Percentiles rank a stretch among this genome's conserved stretches.
phyloP scores from a whole-genome alignment of 2,113 vertebrate species.

The Mionectes macconnelli region DNA sequence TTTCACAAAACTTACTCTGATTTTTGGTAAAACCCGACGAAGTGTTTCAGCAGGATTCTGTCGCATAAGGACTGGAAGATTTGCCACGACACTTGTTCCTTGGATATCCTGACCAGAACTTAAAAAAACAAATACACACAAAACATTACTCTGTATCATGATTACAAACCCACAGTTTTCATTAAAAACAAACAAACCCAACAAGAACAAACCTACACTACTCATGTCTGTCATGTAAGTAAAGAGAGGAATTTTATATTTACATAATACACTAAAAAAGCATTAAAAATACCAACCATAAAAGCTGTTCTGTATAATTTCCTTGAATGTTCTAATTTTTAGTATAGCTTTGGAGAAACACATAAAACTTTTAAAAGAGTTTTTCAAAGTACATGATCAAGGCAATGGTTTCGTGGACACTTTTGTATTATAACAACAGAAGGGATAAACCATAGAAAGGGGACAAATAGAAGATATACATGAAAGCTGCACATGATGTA shows the following conservation, averaged over 20 bases:
- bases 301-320: not conserved
- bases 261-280: not conserved
- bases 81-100: slow-evolving; percentile 89
- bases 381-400: not conserved
- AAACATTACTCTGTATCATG: not conserved
- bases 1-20: slow-evolving; percentile 82
- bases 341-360: not conserved
- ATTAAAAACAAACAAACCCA: not conserved
- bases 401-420: not conserved
- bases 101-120: slow-evolving; percentile 93
- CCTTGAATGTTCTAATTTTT: not conserved
- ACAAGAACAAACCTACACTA: not conserved
- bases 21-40: slow-evolving; percentile 91
- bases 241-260: not conserved
- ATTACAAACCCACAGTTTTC: not conserved
- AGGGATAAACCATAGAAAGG: not conserved
- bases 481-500: not conserved
- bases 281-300: not conserved
- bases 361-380: not conserved
- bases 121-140: slow-evolving; percentile 56
- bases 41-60: slow-evolving; percentile 93
- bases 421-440: not conserved
- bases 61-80: slow-evolving; percentile 88
- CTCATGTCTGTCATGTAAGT: not conserved
- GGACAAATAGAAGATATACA: not conserved